phyloP scores from a whole-genome alignment of 2,888 invertebrate genomes.

The Noctua janthina region DNA sequence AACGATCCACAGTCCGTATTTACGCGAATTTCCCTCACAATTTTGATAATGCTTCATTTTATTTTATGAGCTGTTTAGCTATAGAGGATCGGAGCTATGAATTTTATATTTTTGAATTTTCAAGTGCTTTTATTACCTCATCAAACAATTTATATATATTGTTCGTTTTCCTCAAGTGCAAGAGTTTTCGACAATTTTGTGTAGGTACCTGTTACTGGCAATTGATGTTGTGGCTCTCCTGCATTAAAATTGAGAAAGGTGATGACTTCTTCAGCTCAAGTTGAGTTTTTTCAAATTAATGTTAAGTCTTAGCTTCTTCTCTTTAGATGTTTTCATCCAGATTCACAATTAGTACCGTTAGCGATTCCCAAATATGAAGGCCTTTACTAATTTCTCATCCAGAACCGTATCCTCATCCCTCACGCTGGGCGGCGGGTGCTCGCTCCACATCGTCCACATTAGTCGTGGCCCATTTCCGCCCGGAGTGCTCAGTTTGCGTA shows the following conservation, averaged over 20 bases:
- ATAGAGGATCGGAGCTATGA: conserved; percentile 15
- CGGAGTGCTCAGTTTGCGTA: conserved; percentile 85
- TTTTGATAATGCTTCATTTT: conserved; percentile 43
- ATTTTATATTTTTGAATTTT: conserved; percentile 2
- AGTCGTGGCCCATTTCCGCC: conserved; percentile 86
- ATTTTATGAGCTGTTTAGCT: conserved; percentile 30
- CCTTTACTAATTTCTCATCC: background rate
- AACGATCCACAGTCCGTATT: conserved; percentile 41
- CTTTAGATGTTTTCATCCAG: background rate
- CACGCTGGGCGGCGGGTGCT: conserved; percentile 61
- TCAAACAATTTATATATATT: background rate
- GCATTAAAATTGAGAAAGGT: background rate
- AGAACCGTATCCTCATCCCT: conserved; percentile 26
- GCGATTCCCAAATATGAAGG: conserved; percentile 8
- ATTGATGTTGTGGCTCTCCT: background rate
- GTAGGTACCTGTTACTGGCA: background rate
- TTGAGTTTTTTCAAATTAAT: background rate
- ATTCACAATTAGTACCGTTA: background rate
- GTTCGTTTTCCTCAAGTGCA: background rate
- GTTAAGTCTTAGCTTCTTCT: background rate
- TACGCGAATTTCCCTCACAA: conserved; percentile 46
- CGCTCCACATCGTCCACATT: conserved; percentile 74
- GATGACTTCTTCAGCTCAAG: background rate
- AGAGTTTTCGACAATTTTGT: background rate
- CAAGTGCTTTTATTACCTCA: background rate